Conservation (phyloP, 1,140 invertebrate species). For the Sitobion miscanthi region DNA sequence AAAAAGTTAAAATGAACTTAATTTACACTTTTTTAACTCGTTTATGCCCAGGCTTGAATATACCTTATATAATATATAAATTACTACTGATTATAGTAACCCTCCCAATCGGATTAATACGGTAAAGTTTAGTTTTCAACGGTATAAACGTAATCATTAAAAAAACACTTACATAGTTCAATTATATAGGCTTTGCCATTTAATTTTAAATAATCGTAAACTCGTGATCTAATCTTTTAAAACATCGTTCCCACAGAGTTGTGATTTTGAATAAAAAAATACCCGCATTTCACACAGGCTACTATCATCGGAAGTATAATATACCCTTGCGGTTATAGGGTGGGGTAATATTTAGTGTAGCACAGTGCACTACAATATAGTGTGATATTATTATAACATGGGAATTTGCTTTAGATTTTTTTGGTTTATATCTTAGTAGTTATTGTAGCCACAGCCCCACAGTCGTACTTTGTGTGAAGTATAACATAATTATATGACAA, state of each 20-base stretch:
- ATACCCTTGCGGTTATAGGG: neutral
- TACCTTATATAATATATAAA: no score
- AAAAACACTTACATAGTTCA: neutral
- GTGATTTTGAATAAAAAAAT: slow-evolving; percentile 22
- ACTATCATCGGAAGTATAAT: neutral
- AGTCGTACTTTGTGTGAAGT: neutral
- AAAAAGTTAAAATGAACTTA: no score
- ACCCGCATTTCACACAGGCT: slow-evolving; percentile 40
- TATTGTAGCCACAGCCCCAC: neutral
- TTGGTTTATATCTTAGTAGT: neutral
- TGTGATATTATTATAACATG: neutral
- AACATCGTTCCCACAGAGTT: slow-evolving; percentile 32
- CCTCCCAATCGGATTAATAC: neutral
- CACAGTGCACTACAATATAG: neutral
- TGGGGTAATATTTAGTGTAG: neutral
- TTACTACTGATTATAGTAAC: neutral
- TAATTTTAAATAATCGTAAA: neutral
- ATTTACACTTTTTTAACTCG: no score
- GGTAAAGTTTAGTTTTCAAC: neutral
- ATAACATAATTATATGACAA: neutral
- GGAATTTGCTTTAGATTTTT: neutral
- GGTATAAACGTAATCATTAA: neutral
- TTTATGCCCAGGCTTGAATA: no score
- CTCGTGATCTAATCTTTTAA: slow-evolving; percentile 30
- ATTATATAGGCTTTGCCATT: neutral